phyloP scores from a whole-genome alignment of 2,113 vertebrate species.

The Phrynocephalus versicolor region DNA sequence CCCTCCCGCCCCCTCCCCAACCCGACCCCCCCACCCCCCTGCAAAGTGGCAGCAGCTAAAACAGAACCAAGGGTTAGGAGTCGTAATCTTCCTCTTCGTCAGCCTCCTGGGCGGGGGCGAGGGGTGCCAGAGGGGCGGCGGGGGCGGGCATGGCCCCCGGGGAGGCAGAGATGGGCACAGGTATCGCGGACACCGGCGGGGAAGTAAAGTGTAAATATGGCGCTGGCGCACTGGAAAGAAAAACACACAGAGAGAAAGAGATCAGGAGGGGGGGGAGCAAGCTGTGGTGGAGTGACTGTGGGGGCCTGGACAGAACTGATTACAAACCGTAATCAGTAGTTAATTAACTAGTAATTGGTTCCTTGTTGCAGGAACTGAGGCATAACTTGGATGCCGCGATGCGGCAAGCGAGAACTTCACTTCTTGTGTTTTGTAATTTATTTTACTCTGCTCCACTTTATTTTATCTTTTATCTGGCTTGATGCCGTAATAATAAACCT shows the following conservation, averaged over 20 bases:
- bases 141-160: neutral
- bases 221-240: slow-evolving; percentile 60
- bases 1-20: neutral
- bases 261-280: neutral
- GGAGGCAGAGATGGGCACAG: slow-evolving; percentile 57
- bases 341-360: no score
- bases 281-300: no score
- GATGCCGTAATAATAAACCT: no score
- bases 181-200: slow-evolving; percentile 25
- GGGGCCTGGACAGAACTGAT: no score
- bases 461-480: no score
- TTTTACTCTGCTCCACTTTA: no score
- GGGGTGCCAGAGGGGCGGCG: slow-evolving; percentile 70
- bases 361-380: no score
- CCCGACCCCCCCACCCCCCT: slow-evolving; percentile 36
- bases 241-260: neutral
- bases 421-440: no score
- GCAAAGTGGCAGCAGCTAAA: slow-evolving; percentile 54
- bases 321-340: no score
- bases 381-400: no score
- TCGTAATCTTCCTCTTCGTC: slow-evolving; percentile 88
- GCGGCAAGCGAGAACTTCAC: no score
- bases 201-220: slow-evolving; percentile 69
- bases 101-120: slow-evolving; percentile 60
- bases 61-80: slow-evolving; percentile 77